phyloP scores from a whole-genome alignment of 2,797 vertebrate species.

The Garrulus glandarius region DNA sequence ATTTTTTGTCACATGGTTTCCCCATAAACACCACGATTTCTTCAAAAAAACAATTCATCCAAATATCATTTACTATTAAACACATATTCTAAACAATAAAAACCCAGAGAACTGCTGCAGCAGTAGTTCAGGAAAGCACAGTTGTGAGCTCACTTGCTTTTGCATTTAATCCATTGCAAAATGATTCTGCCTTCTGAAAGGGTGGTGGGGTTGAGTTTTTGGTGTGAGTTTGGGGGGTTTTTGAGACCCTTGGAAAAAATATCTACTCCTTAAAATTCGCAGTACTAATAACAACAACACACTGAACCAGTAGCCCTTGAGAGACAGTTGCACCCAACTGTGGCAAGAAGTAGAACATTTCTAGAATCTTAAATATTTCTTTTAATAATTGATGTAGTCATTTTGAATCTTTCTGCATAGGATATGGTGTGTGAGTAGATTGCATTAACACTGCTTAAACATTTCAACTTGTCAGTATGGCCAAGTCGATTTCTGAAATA shows the following conservation, averaged over 20 bases:
- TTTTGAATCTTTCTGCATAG: slow-evolving; percentile 85
- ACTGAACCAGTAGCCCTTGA: slow-evolving; percentile 49
- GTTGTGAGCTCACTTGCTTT: background rate
- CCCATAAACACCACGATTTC: background rate
- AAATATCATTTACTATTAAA: background rate
- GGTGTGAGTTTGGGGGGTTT: background rate
- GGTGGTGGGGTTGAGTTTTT: background rate
- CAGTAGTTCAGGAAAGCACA: background rate
- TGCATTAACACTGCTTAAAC: slow-evolving; percentile 85
- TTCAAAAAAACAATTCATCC: background rate
- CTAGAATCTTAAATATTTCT: slow-evolving; percentile 80
- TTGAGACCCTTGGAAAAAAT: background rate
- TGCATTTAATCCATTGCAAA: slow-evolving; percentile 3
- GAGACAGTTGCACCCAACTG: slow-evolving; percentile 77
- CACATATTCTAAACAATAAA: background rate
- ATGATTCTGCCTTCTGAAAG: slow-evolving; percentile 36
- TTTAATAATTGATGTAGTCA: slow-evolving; percentile 91
- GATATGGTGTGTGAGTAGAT: slow-evolving; percentile 78
- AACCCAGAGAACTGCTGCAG: background rate
- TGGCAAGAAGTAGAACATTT: slow-evolving; percentile 70
- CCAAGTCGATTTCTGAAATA: slow-evolving; percentile 84
- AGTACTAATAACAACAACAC: slow-evolving; percentile 51
- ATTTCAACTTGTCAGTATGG: slow-evolving; percentile 86
- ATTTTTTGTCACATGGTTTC: background rate
- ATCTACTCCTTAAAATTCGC: slow-evolving; percentile 51